These are phyloP conservation scores for Pelmatolapia mariae DNA, from an alignment of 2,113 vertebrate genomes.

Conservation along the genomic window DNA sequence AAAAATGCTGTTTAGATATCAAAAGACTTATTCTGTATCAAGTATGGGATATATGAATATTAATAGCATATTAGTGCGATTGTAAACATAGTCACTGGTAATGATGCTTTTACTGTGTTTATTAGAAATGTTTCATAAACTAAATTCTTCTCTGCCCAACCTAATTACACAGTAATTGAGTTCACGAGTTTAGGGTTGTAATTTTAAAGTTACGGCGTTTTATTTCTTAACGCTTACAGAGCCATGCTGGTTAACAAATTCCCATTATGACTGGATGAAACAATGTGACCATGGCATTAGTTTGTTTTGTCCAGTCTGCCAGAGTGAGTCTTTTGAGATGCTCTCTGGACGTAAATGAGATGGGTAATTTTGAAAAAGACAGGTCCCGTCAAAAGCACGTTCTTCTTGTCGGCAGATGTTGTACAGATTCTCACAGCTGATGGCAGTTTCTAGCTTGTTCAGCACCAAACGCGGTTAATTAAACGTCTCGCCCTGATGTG, in stretches of 20 bases:
- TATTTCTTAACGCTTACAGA: conserved; percentile 25
- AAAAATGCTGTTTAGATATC: not conserved
- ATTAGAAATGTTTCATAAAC: not conserved
- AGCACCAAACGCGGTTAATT: conserved; percentile 40
- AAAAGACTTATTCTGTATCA: not conserved
- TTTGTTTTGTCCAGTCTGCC: not conserved
- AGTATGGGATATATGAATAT: not conserved
- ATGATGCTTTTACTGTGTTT: not conserved
- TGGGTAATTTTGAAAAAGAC: not conserved
- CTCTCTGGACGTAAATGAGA: not conserved
- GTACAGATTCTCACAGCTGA: not conserved
- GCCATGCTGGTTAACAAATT: not conserved
- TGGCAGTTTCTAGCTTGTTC: conserved; percentile 4
- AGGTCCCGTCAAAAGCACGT: not conserved
- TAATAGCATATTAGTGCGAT: not conserved
- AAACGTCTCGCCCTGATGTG: conserved; percentile 36
- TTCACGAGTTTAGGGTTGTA: not conserved
- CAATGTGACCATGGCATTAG: not conserved
- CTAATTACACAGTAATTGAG: not conserved
- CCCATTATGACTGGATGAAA: not conserved
- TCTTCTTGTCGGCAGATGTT: not conserved
- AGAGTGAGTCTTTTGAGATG: not conserved
- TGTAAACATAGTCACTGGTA: not conserved
- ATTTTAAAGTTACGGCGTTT: not conserved
- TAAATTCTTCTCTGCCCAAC: not conserved